Conservation (phyloP, 35 echinoderm and acorn worm species). For the Anneissia japonica region DNA sequence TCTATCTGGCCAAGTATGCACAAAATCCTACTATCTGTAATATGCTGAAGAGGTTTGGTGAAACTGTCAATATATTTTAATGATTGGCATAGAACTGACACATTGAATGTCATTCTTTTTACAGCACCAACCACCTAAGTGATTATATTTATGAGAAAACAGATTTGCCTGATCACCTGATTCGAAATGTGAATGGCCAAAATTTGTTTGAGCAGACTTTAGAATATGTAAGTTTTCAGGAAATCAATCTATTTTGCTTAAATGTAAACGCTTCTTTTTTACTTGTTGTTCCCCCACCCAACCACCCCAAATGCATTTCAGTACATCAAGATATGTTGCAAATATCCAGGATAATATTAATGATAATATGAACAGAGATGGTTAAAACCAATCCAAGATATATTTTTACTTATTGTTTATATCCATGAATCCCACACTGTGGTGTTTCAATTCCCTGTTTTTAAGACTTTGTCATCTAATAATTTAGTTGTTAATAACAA, state of each 20-base stretch:
- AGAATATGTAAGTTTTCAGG: conserved; percentile 40
- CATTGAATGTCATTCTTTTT: background rate
- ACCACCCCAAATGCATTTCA: background rate
- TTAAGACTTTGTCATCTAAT: too few relatives aligned
- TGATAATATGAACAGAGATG: background rate
- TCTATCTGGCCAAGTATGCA: too few relatives aligned
- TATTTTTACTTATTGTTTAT: too few relatives aligned
- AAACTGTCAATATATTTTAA: too few relatives aligned
- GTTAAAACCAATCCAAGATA: background rate
- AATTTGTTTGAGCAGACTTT: conserved; percentile 66
- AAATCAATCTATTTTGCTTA: background rate
- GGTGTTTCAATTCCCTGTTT: too few relatives aligned
- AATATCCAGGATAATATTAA: background rate
- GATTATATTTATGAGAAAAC: conserved; percentile 57
- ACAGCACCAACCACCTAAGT: conserved; percentile 37
- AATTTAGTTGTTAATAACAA: too few relatives aligned
- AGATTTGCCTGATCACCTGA: conserved; percentile 67
- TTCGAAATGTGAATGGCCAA: conserved; percentile 54
- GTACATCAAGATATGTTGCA: background rate
- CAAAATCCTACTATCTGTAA: too few relatives aligned
- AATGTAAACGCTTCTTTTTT: background rate
- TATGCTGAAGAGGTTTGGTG: too few relatives aligned
- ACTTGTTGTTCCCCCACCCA: background rate
- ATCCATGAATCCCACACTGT: too few relatives aligned
- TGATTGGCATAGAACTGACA: too few relatives aligned